Base-by-base conservation (phyloP, 2,888 invertebrate species). In the Drosophila multiciliata region DNA sequence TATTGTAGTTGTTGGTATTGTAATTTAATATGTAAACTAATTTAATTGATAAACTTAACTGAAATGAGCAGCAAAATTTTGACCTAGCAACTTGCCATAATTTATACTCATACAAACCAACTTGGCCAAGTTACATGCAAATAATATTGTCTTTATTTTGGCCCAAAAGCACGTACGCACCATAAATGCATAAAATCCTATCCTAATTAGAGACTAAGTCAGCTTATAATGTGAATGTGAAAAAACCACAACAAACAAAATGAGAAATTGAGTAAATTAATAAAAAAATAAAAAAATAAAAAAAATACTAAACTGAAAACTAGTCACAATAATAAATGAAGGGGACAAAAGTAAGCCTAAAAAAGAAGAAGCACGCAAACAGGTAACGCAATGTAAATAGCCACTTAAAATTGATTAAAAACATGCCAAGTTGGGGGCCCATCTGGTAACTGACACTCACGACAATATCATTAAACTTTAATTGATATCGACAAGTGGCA, bases 1-100 rank as follows among this genome's bases (percentile, higher is more conserved):
- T 90, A 90, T 90, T 89, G 75, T 87, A 89, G 83, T 90, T 83
- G 84, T 87, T 90, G 89, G 81, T 89, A 82, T 90, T 88, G 75
- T 87, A 88, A 87, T 82, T 85, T 83, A 80, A 81, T 77, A 80
- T 78, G 73, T 79, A 65, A 72, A 42, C 58, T 75, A 66, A 82
- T 59, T 66, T 73, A 75, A 66, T 70, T 75, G 64, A 48, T 54
- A 68, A 63, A 70, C 59, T 48, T 73, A 78, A 78, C 50, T 70
- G 58, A 68, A 71, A 79, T 61, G 62, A 76, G 58, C 20, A 58
- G 58, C 72, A 75, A 85, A 82, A 87, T 73, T 81, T 72, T 77
- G 66, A 85, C 67, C 75, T 85, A 83, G 85, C 83, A 85, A 84
- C 89, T 87, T 87, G 87, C 87, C 87, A 87, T 87, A 87, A 79